Evolutionary conservation across 2,797 vertebrate genomes (phyloP).

Genomic region (Anomalospiza imberbis): DNA sequence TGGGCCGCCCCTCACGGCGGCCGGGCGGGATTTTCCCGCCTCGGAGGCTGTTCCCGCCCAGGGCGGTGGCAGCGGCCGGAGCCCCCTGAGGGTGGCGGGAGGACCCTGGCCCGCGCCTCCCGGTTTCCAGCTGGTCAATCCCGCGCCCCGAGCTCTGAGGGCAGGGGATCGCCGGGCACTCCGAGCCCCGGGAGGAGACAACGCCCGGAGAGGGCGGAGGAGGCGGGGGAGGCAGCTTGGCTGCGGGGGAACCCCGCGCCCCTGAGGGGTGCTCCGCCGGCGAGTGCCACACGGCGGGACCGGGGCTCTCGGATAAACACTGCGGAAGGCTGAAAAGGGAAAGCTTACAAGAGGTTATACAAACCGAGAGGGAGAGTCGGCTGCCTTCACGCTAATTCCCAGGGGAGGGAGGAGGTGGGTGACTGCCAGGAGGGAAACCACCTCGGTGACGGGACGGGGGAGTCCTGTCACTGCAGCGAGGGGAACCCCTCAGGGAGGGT

Average conservation of each 20-base stretch:
- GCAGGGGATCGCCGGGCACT: accelerated
- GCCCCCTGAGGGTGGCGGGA: accelerated
- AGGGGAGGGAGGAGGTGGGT: neutral
- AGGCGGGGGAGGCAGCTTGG: neutral
- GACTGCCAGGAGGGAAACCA: neutral
- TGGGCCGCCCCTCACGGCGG: accelerated
- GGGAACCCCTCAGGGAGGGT: neutral
- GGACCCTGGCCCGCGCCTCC: accelerated
- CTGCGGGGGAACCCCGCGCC: accelerated
- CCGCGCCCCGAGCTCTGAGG: accelerated
- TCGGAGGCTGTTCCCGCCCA: neutral
- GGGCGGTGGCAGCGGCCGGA: accelerated
- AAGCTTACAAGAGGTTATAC: neutral
- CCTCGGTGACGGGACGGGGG: neutral
- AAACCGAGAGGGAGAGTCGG: neutral
- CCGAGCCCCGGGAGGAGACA: neutral
- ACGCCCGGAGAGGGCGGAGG: neutral
- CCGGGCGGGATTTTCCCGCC: neutral
- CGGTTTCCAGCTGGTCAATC: accelerated
- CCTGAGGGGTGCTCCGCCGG: neutral
- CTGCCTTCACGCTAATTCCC: neutral
- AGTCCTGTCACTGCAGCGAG: neutral
- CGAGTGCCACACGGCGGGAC: neutral
- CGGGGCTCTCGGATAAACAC: too few relatives aligned
- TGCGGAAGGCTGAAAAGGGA: neutral